Conservation (phyloP, 2,888 invertebrate genomes). For the Trimorus sp. region DNA sequence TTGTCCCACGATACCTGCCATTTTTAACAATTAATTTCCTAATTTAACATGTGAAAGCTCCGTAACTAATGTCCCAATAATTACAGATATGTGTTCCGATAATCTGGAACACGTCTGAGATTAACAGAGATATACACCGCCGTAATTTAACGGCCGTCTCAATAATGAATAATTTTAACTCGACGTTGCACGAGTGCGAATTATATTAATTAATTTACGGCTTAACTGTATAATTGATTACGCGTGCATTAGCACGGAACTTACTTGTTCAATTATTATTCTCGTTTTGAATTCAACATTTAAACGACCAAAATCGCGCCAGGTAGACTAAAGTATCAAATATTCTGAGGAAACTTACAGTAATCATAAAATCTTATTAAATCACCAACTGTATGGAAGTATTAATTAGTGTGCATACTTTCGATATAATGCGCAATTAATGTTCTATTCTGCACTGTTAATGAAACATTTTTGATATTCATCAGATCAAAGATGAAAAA, state of each 20-base stretch:
- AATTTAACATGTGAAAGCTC: not conserved
- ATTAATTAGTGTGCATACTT: too few species aligned
- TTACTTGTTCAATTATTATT: not conserved
- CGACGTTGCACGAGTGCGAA: not conserved
- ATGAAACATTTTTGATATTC: too few species aligned
- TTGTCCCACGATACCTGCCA: too few species aligned
- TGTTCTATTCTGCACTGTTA: too few species aligned
- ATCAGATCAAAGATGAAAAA: too few species aligned
- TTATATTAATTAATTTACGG: not conserved
- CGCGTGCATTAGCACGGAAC: not conserved
- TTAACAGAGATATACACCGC: slow-evolving; percentile 11
- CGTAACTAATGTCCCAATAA: slow-evolving; percentile 24
- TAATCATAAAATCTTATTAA: too few species aligned
- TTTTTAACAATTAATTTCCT: not conserved
- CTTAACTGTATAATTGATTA: not conserved
- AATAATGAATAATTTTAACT: slow-evolving; percentile 8
- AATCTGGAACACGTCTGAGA: slow-evolving; percentile 28
- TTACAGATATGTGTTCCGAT: slow-evolving; percentile 18
- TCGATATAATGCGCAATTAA: too few species aligned
- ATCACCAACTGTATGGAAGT: too few species aligned
- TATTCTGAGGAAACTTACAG: not conserved
- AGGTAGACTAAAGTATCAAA: not conserved
- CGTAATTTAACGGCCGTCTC: slow-evolving; percentile 14
- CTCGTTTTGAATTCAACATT: not conserved
- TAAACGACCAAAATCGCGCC: not conserved